Base-by-base conservation (phyloP, 2,888 invertebrate species). In the Thumatha senex region DNA sequence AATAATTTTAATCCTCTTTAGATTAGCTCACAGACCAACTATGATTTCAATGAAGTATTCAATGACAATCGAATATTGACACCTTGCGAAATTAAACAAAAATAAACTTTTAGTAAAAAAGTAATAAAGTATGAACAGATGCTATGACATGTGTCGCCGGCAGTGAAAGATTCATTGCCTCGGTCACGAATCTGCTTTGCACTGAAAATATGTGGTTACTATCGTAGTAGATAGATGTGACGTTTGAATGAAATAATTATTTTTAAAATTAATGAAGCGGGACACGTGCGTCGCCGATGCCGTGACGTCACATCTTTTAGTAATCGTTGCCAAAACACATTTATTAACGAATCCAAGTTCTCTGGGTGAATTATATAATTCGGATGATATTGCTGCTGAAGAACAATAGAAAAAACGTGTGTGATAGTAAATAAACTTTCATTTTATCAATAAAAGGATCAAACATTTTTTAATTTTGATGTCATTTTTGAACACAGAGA, bases 161-260 rank as follows among this genome's bases (percentile, higher is more conserved):
- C 71, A 70, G 76, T 72, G 63, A 61, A 67, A 74, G 73, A 79
- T 79, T 80, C 84, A 85, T 72, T 85, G 84, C 67, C 85, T 84
- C 74, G 84, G 79, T 61, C 81, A 73, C 72, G 71, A 76, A 83
- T 85, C 86, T 80, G 82, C 78, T 85, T 82, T 72, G 76, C 67
- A 84, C 86, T 79, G 85, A 86, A 89, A 84, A 78, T 82, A 81
- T 76, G 84, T 84, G 74, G 86, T 84, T 89, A 91, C 90, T 89
- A 90, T 84, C 80, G 79, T 88, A 89, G 88, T 87, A 81, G 74
- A 75, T 76, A 56, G 70, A 75, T 80, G 15, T 42, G 80, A 78
- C 80, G 75, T 69, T 69, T 83, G 89, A 89, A 89, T 89, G 89
- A 84, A 87, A 86, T 82, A 87, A 88, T 88, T 89, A 89, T 89